A percentile compares a stretch with the other conserved stretches of the same genome.
Conservation (phyloP, 2,888 invertebrate species). For the Crioceris asparagi region DNA sequence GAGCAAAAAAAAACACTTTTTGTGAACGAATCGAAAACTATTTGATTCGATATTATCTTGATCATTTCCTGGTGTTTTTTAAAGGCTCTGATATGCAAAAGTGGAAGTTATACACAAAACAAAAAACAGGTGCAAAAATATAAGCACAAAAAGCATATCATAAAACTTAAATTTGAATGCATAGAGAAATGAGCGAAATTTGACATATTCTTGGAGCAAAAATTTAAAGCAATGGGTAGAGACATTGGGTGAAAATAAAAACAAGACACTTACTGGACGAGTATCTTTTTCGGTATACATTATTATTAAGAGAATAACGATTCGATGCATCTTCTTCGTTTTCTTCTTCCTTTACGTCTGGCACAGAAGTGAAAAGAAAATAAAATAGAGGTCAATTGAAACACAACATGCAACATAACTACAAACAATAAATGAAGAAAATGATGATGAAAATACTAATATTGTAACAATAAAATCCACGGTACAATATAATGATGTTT, state of each 20-base stretch:
- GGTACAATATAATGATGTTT: too few relatives aligned
- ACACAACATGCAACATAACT: constrained; percentile 9
- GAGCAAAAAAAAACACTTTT: constrained; percentile 4
- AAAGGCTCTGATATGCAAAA: too few relatives aligned
- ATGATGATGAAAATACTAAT: background rate
- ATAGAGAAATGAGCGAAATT: too few relatives aligned
- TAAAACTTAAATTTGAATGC: too few relatives aligned
- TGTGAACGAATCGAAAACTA: background rate
- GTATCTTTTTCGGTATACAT: constrained; percentile 40
- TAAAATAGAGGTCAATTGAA: constrained; percentile 16
- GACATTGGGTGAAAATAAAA: background rate
- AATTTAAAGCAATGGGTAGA: too few relatives aligned
- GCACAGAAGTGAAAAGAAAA: constrained; percentile 10
- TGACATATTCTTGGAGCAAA: too few relatives aligned
- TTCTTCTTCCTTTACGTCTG: constrained; percentile 50
- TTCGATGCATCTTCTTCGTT: constrained; percentile 31
- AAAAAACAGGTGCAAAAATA: background rate
- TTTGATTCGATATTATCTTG: background rate
- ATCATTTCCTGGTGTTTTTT: too few relatives aligned
- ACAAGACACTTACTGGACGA: constrained; percentile 45
- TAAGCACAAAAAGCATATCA: too few relatives aligned
- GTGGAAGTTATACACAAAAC: background rate
- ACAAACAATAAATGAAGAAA: background rate
- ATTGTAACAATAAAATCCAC: background rate
- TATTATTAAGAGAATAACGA: constrained; percentile 15